Base-by-base conservation (phyloP, 1,140 invertebrate species). In the Monomorium pharaonis region DNA sequence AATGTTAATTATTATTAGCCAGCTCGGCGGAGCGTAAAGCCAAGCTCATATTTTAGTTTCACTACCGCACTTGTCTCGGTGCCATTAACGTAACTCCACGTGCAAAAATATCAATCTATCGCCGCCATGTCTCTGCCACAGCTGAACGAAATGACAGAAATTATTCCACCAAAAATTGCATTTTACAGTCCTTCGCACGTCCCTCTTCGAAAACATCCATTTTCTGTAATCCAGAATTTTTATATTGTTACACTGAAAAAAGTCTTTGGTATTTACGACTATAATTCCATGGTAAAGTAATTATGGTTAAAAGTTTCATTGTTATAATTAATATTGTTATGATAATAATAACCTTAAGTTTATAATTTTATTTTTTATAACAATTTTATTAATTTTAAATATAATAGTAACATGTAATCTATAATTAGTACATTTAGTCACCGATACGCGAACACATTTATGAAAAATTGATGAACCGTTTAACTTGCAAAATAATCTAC, bases 1-100 rank as follows among this genome's bases (percentile, higher is more conserved):
- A 80, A 69, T 54, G 33, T 80, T 80, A 80, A 80, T 80, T 80
- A 77, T 77, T 77, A 80, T 80, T 80, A 42, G 77, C 16, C 16
- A 69, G 62, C 37, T 42, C 77, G 33, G 21, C 62, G 33, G 47
- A 69, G 62, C 77, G 77, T 80, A 54, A 69, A 80, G 33, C 21
- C 30, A 9, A 33, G 63, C 62, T 80, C 62, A 49, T 69, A 80
- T 80, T 80, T 80, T 42, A 80, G 47, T 56, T 69, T 56, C 21
- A 14, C 62, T 80, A 69, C 44, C 62, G 62, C 33, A 27, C 63
- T 80, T 80, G 77, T 80, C 62, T 69, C 33, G 21, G 21, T 80
- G 21, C 21, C 1, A 54, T 77, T 80, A 80, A 33, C 33, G 30
- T 69, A 69, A 69, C 27, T 80, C n/a, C 21, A 67, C 24, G 30